phyloP scores from a whole-genome alignment of 2,888 invertebrate genomes.

The Hydrotaea diabolus region DNA sequence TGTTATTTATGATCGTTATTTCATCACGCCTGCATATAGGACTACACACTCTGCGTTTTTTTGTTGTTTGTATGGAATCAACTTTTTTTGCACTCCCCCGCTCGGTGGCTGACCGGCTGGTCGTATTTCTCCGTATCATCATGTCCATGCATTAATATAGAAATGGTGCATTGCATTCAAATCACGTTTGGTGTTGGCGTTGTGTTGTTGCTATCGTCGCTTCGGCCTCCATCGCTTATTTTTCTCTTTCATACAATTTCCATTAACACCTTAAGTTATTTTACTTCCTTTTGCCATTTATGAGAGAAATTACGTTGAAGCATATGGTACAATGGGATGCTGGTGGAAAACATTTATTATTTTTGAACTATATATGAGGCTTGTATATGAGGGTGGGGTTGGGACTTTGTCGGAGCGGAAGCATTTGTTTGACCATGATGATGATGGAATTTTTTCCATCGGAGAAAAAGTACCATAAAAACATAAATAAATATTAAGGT shows the following conservation, averaged over 20 bases:
- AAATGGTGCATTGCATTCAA: slow-evolving; percentile 62
- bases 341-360: slow-evolving; percentile 10
- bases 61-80: slow-evolving; percentile 5
- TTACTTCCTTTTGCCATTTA: slow-evolving; percentile 57
- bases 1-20: slow-evolving; percentile 47
- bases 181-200: slow-evolving; percentile 57
- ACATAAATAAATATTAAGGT: not conserved
- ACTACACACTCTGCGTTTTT: too few relatives aligned
- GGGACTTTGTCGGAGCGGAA: not conserved
- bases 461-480: not conserved
- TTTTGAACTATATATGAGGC: slow-evolving; percentile 32
- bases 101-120: not conserved
- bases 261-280: slow-evolving; percentile 65
- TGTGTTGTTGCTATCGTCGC: slow-evolving; percentile 1
- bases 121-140: slow-evolving; percentile 3
- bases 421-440: slow-evolving; percentile 24
- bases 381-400: slow-evolving; percentile 53
- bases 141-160: slow-evolving; percentile 61
- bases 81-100: not conserved
- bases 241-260: slow-evolving; percentile 30
- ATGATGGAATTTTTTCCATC: slow-evolving; percentile 1
- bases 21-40: slow-evolving; percentile 46
- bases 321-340: slow-evolving; percentile 57
- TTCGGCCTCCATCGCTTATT: slow-evolving; percentile 14
- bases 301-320: slow-evolving; percentile 59